Evolutionary conservation across 2,797 vertebrate genomes (phyloP).

Genomic region (Pteropus rufus): DNA sequence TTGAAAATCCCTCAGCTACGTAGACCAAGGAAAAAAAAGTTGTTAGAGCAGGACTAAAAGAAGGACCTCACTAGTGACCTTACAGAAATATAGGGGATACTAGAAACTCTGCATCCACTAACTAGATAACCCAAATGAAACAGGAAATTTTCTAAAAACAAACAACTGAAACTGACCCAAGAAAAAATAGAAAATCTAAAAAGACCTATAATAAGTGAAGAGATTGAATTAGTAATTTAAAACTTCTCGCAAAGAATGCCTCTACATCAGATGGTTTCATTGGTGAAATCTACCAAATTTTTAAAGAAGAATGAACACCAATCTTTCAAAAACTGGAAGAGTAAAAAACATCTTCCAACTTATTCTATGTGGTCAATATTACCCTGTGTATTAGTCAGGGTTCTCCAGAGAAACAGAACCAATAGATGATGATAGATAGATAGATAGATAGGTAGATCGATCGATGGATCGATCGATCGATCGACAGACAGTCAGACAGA

Average conservation of each 20-base stretch:
- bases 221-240: not conserved
- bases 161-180: not conserved
- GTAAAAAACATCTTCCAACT: not conserved
- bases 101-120: not conserved
- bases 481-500: too few relatives aligned
- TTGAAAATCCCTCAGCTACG: not conserved
- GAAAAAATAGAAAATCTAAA: conserved; percentile 3
- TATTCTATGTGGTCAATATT: not conserved
- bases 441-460: too few relatives aligned
- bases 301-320: not conserved
- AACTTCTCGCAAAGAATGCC: not conserved
- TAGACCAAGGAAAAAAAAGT: not conserved
- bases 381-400: not conserved
- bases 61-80: not conserved
- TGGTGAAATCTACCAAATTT: not conserved
- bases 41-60: not conserved
- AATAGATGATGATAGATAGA: too few relatives aligned
- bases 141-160: not conserved
- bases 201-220: not conserved
- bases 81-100: not conserved
- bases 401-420: not conserved
- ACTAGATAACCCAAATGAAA: not conserved
- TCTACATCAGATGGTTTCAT: not conserved
- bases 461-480: too few relatives aligned
- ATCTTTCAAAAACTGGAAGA: not conserved